These are phyloP conservation scores for Bos indicus DNA, from an alignment of 2,113 vertebrate species.

Conservation along the genomic window DNA sequence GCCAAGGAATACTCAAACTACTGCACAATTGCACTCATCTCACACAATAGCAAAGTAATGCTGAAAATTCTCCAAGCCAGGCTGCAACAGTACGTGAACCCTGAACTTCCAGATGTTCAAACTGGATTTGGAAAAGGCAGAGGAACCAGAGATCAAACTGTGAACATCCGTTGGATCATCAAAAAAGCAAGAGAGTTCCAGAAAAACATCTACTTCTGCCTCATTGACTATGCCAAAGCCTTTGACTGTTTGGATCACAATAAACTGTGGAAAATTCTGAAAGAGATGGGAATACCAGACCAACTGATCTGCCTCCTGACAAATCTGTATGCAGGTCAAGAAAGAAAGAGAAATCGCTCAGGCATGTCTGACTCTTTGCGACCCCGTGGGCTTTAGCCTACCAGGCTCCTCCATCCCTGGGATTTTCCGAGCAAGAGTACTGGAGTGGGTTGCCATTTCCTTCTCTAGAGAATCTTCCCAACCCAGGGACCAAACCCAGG, in stretches of 20 bases:
- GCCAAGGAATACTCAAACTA: not conserved
- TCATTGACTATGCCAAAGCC: not conserved
- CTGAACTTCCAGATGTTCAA: not conserved
- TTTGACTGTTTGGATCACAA: not conserved
- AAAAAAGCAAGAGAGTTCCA: not conserved
- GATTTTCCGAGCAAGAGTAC: not conserved
- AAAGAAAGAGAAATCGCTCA: not conserved
- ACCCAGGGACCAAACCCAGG: not conserved
- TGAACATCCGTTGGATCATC: rapidly evolving
- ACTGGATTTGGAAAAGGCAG: not conserved
- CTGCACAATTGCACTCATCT: not conserved
- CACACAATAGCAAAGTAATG: not conserved
- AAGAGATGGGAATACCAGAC: not conserved
- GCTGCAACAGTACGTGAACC: not conserved
- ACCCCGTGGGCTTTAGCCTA: not conserved
- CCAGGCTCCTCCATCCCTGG: rapidly evolving
- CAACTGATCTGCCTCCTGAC: not conserved
- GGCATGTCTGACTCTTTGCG: rapidly evolving
- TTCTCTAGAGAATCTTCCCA: not conserved
- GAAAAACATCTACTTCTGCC: not conserved
- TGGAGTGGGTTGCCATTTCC: not conserved
- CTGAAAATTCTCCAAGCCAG: not conserved
- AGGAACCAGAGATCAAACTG: not conserved
- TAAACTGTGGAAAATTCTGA: not conserved
- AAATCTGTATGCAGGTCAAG: not conserved